These are phyloP conservation scores for Porites lobata DNA, from an alignment of 92 coral and sea anemone species.

Conservation along the genomic window DNA sequence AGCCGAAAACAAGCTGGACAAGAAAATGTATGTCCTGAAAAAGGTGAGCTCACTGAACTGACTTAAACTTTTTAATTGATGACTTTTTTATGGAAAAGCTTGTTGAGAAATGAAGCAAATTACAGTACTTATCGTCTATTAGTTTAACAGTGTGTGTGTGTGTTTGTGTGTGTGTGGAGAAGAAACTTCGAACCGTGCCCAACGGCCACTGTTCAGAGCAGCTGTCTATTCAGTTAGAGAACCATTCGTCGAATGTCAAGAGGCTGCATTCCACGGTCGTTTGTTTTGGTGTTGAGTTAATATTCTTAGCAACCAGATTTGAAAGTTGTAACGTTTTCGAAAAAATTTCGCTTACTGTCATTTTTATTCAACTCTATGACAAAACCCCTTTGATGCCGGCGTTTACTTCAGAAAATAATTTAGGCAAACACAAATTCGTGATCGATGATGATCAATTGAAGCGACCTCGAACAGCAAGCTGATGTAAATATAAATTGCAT, in stretches of 20 bases:
- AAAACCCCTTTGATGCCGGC: too few relatives aligned
- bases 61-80: background rate
- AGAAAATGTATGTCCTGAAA: slow-evolving; percentile 86
- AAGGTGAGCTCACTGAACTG: slow-evolving; percentile 68
- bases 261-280: slow-evolving; percentile 44
- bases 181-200: background rate
- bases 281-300: slow-evolving; percentile 11
- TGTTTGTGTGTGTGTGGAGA: background rate
- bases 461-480: background rate
- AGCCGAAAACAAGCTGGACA: slow-evolving; percentile 90
- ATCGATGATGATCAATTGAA: background rate
- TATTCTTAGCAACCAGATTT: slow-evolving; percentile 34
- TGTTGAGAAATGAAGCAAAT: background rate
- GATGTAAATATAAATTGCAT: slow-evolving; percentile 1
- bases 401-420: background rate
- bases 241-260: slow-evolving; percentile 13
- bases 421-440: slow-evolving; percentile 30
- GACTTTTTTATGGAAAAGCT: background rate
- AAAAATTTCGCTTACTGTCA: background rate
- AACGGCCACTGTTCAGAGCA: too few relatives aligned
- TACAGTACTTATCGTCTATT: background rate
- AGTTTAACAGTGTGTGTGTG: background rate
- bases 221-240: background rate
- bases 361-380: too few relatives aligned
- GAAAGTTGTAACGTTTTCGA: background rate